phyloP scores from a whole-genome alignment of 2,888 invertebrate species.

The Drosophila ustulata region DNA sequence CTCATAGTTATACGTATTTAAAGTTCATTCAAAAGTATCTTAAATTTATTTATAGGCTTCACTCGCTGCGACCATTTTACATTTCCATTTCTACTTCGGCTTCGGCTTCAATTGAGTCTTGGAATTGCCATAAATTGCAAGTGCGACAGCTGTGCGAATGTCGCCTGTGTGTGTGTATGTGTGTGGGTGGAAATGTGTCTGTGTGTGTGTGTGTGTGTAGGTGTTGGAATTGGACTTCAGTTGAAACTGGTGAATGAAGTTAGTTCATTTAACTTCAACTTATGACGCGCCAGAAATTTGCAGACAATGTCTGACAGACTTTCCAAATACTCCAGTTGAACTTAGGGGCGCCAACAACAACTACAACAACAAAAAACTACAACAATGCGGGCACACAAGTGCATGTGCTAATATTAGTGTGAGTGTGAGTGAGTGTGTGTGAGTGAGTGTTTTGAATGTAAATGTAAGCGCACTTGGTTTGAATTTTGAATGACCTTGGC shows the following conservation, averaged over 20 bases:
- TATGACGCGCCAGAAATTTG: conserved; percentile 76
- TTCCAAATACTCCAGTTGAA: conserved; percentile 67
- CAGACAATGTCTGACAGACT: conserved; percentile 73
- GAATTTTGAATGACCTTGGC: conserved; percentile 86
- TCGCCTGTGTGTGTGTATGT: conserved; percentile 15
- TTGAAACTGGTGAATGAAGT: conserved; percentile 66
- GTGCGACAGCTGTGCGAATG: conserved; percentile 73
- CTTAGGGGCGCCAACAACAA: conserved; percentile 47
- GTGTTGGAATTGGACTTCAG: conserved; percentile 57
- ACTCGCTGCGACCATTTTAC: conserved; percentile 49
- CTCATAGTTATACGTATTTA: neutral
- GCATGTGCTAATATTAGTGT: conserved; percentile 8
- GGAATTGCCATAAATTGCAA: conserved; percentile 79
- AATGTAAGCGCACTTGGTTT: conserved; percentile 73
- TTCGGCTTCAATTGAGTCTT: conserved; percentile 73
- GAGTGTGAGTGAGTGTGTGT: conserved; percentile 28
- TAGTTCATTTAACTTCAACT: conserved; percentile 78
- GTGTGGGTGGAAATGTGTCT: conserved; percentile 10
- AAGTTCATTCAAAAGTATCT: conserved; percentile 18
- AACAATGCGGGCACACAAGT: conserved; percentile 19
- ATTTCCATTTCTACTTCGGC: conserved; percentile 42
- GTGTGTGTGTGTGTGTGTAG: conserved; percentile 30
- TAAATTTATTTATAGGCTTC: conserved; percentile 34
- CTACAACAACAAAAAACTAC: neutral
- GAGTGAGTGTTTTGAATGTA: conserved; percentile 23